Percentiles rank a stretch among this genome's conserved stretches.
These are phyloP conservation scores for Spizaetus ornatus DNA, from an alignment of 2,113 vertebrate genomes.

Conservation along the genomic window DNA sequence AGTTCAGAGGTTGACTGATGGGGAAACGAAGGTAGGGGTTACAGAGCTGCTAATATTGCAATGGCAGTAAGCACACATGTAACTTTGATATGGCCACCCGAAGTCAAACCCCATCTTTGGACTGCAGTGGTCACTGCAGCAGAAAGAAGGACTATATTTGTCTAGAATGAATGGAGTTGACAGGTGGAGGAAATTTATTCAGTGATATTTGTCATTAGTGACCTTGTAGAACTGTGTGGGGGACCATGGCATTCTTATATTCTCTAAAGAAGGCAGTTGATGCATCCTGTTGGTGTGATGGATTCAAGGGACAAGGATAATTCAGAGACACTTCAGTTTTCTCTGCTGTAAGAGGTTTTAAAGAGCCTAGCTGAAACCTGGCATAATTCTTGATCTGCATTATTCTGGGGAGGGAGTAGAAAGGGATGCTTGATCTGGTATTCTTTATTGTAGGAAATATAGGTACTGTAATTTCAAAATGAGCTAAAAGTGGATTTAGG, in stretches of 20 bases:
- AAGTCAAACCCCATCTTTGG: neutral
- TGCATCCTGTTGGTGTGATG: neutral
- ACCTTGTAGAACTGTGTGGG: neutral
- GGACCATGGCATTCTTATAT: neutral
- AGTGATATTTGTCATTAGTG: neutral
- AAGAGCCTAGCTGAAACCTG: neutral
- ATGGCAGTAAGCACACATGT: fast-evolving
- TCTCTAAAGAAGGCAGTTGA: neutral
- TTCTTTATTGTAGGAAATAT: neutral
- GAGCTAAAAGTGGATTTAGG: neutral
- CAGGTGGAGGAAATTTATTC: neutral
- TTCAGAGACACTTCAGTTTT: neutral
- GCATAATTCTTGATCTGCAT: neutral
- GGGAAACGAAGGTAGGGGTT: neutral
- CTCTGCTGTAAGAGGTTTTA: neutral
- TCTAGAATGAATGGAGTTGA: neutral
- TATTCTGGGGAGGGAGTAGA: neutral
- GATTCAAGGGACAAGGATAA: neutral
- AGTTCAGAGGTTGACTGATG: neutral
- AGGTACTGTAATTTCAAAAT: neutral
- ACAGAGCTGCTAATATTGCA: neutral
- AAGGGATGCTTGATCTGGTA: neutral
- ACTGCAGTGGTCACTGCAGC: neutral
- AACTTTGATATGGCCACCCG: neutral
- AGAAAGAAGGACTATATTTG: neutral